phyloP scores from a whole-genome alignment of 2,797 vertebrate genomes.

The Ptychadena robeensis region DNA sequence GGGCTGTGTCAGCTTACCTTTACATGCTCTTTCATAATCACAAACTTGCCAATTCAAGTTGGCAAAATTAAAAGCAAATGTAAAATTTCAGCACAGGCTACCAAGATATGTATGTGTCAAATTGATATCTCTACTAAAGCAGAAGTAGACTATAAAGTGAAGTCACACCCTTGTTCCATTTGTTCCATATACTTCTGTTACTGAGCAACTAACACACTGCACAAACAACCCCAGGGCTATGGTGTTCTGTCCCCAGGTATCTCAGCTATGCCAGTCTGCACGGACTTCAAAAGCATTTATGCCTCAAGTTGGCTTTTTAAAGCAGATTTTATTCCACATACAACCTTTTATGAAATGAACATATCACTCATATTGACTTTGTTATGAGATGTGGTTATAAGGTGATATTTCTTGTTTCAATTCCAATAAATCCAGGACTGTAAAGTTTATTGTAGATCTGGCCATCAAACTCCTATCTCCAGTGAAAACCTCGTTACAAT shows the following conservation, averaged over 20 bases:
- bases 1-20: no score
- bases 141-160: not conserved
- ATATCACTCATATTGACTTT: no score
- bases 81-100: not conserved
- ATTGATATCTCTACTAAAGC: not conserved
- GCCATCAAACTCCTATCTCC: no score
- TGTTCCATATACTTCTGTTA: slow-evolving; percentile 9
- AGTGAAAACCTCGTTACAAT: no score
- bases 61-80: not conserved
- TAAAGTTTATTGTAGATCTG: no score
- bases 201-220: slow-evolving; percentile 15
- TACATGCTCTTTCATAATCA: not conserved
- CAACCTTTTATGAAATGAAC: no score
- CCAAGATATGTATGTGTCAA: not conserved
- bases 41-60: not conserved
- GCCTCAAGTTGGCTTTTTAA: not conserved
- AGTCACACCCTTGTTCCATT: not conserved
- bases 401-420: no score
- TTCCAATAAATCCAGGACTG: no score
- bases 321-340: not conserved
- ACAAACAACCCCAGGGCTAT: slow-evolving; percentile 31
- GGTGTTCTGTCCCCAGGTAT: slow-evolving; percentile 29
- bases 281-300: not conserved
- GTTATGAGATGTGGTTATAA: no score
- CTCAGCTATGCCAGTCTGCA: not conserved